Evolutionary conservation across 2,888 invertebrate genomes (phyloP), one percentile per base, ranked within the genome.

Genomic region (Apamea anceps): DNA sequence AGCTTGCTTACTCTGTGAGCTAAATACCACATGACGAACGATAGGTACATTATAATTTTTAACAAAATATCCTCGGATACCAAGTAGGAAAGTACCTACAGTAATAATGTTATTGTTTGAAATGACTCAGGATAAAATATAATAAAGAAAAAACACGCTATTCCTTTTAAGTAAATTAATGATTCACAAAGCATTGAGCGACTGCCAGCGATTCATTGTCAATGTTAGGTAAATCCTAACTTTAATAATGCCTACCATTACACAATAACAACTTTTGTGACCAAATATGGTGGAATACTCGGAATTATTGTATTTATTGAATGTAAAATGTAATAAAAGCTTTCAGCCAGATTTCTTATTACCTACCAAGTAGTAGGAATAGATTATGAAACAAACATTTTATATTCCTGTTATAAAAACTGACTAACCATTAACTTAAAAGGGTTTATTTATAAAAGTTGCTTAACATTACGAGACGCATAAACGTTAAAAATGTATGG

Each of bases 61-160:
- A 42, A 73, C 4, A 51, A 32, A 80, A 72, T 68, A 72, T 68
- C 48, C 54, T 51, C 37, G 0, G 13, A 45, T 10, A 42, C n/a
- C 18, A 32, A 21, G 67, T 25, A 62, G 72, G 63, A 86, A 77
- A 82, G 48, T 25, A 72, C n/a, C n/a, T n/a, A n/a, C 37, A 65
- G 37, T 66, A 72, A 66, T 51, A 66, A 85, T 45, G 68, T 71
- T 60, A 74, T 21, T 65, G 28, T 67, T 67, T 60, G 18, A 42
- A 78, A 67, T 91, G 91, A 91, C 75, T 91, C 92, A 91, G 80
- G 63, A 72, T 73, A 81, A 73, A 72, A 72, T 68, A 66, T 62
- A 48, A 68, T 71, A 73, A 86, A 80, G 67, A 72, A 80, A 67
- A 63, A 76, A 51, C 63, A 75, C 72, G 80, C 85, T 79, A 78